These are phyloP conservation scores for Neuroterus valhalla DNA, from an alignment of 1,140 invertebrate species.

Conservation along the genomic window DNA sequence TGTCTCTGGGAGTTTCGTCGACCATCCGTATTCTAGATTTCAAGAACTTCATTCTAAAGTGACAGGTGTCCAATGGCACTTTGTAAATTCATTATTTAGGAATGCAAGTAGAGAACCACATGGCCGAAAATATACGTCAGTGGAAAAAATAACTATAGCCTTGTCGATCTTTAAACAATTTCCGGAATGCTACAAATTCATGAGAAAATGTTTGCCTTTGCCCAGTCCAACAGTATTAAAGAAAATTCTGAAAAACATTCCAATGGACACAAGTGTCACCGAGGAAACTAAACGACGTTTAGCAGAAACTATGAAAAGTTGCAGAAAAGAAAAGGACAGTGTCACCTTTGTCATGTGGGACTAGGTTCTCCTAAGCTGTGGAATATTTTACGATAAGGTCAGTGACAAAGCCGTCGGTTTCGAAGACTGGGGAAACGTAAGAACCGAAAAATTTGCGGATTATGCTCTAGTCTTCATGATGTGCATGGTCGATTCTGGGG, in stretches of 20 bases:
- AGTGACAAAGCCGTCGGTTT: neutral
- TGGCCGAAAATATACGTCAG: too few species aligned
- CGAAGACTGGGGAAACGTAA: too few species aligned
- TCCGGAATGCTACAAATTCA: too few species aligned
- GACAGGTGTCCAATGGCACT: neutral
- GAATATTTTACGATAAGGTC: neutral
- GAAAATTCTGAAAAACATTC: neutral
- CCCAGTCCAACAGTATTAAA: neutral
- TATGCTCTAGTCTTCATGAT: too few species aligned
- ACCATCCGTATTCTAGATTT: neutral
- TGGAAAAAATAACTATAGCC: too few species aligned
- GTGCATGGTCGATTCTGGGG: too few species aligned
- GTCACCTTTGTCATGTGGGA: neutral
- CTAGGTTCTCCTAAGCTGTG: neutral
- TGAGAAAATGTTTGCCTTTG: neutral
- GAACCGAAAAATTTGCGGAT: too few species aligned
- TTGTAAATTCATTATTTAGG: too few species aligned
- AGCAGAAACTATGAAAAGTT: neutral
- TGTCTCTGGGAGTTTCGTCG: too few species aligned
- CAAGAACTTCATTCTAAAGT: neutral
- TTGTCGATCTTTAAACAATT: too few species aligned
- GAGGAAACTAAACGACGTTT: neutral
- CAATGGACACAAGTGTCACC: neutral
- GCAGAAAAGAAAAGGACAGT: neutral
- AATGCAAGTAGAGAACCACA: too few species aligned